Evolutionary conservation across 2,113 vertebrate genomes (phyloP), one percentile per base, ranked within the genome.

Genomic region (Heterotilapia buettikoferi): DNA sequence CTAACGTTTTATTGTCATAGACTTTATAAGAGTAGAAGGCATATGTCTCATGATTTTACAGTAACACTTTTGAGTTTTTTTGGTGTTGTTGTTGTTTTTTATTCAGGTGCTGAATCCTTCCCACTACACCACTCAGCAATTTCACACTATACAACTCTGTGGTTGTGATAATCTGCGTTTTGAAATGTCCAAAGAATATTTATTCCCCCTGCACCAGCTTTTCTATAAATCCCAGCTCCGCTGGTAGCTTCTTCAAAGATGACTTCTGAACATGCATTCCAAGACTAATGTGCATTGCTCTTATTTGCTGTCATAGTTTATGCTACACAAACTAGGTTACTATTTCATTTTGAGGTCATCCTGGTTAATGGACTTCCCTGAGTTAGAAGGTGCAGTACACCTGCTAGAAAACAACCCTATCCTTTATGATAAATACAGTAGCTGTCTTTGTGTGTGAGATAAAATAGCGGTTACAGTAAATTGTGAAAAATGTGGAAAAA

Each of bases 101-200:
- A 38, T 92, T 82, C 11, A 80, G 86, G 53, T 73, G 84, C 85
- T 12, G 54, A 79, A 31, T 53, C 24, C 16, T 92, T 91, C 84
- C 82, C 82, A 82, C 78, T 68, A 85, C 82, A 91, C 87, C 85
- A 89, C 86, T 71, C 40, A 3, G 82, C 87, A 92, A 93, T 90
- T 93, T 94, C 91, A 93, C 91, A 91, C 87, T 83, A 21, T 81
- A 87, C 66, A 88, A 90, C 80, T 81, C 82, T 83, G 81, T 29
- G 85, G 19, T 68, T 57, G 80, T 73, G 90, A 91, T 93, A 86
- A 92, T 90, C 88, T 90, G 54, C 86, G 83, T 86, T 92, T 76
- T 90, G 47, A 93, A 88, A 92, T 81, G 91, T 88, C 84, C 84
- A 31, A 61, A 56, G 73, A 89, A 87, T 86, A 88, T 90, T 87